phyloP scores from a whole-genome alignment of 2,797 vertebrate species.

The Huso huso region DNA sequence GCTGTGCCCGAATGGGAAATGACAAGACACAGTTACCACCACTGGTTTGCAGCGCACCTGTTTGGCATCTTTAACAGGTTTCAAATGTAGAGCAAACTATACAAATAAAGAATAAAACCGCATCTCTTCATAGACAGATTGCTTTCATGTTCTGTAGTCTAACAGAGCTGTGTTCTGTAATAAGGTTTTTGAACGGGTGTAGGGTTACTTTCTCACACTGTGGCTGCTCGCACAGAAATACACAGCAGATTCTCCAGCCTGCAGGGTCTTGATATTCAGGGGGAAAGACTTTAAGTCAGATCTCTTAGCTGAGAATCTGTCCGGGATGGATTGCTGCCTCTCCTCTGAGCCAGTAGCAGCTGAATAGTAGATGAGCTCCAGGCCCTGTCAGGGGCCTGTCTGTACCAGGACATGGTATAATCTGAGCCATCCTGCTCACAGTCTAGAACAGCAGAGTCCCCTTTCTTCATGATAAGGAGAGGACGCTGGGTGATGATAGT shows the following conservation, averaged over 20 bases:
- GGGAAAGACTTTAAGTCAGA: conserved; percentile 3
- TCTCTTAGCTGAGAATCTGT: conserved; percentile 10
- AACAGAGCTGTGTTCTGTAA: too few relatives aligned
- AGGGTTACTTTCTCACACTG: background rate
- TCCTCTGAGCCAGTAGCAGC: background rate
- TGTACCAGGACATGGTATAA: background rate
- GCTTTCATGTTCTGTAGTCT: too few relatives aligned
- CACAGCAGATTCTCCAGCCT: conserved; percentile 3
- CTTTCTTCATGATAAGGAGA: background rate
- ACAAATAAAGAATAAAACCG: too few relatives aligned
- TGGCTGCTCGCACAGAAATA: conserved; percentile 16
- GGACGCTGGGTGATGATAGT: too few relatives aligned
- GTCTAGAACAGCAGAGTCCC: background rate
- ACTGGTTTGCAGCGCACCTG: too few relatives aligned
- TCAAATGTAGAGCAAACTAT: too few relatives aligned
- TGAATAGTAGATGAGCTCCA: conserved; percentile 14
- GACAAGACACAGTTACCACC: too few relatives aligned
- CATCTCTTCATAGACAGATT: too few relatives aligned
- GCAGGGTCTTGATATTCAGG: conserved; percentile 5
- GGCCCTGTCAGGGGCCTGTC: background rate
- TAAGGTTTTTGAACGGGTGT: conserved; percentile 9
- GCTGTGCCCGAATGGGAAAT: too few relatives aligned
- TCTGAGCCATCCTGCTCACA: conserved; percentile 14
- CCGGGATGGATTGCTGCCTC: background rate
- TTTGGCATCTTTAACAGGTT: too few relatives aligned